These are phyloP conservation scores for Tricholauxania praeusta DNA, from an alignment of 2,888 invertebrate genomes.

Conservation along the genomic window DNA sequence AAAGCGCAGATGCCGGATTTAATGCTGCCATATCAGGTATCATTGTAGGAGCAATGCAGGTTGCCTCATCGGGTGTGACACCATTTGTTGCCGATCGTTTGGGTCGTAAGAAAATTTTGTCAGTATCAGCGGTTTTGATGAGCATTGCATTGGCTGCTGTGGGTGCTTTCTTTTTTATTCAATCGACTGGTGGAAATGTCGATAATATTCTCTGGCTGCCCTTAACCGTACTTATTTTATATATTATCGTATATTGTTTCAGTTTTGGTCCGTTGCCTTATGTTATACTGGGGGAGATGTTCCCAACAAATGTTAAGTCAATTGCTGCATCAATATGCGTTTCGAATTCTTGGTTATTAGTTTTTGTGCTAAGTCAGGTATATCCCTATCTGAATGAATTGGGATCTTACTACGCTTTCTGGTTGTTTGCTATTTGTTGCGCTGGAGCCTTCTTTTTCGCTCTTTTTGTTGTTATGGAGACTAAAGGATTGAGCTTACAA, in stretches of 20 bases:
- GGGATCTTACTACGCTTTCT: conserved; percentile 78
- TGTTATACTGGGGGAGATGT: conserved; percentile 86
- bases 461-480: conserved; percentile 83
- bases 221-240: conserved; percentile 77
- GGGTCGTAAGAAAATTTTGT: conserved; percentile 79
- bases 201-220: conserved; percentile 76
- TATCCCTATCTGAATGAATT: conserved; percentile 74
- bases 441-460: conserved; percentile 77
- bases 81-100: conserved; percentile 82
- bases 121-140: conserved; percentile 79
- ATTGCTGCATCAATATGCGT: conserved; percentile 82
- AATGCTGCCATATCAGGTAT: conserved; percentile 78
- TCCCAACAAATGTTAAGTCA: conserved; percentile 82
- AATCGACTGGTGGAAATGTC: conserved; percentile 66
- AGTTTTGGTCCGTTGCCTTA: conserved; percentile 85
- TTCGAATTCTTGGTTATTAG: conserved; percentile 80
- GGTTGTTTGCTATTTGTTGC: conserved; percentile 77
- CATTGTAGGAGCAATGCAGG: conserved; percentile 79
- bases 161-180: conserved; percentile 76
- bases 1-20: conserved; percentile 74
- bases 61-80: conserved; percentile 77
- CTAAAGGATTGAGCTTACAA: conserved; percentile 87
- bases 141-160: conserved; percentile 72
- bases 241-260: conserved; percentile 80
- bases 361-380: conserved; percentile 81